Evolutionary conservation across 2,113 vertebrate species (phyloP).

Genomic region (Cyrtonyx montezumae): DNA sequence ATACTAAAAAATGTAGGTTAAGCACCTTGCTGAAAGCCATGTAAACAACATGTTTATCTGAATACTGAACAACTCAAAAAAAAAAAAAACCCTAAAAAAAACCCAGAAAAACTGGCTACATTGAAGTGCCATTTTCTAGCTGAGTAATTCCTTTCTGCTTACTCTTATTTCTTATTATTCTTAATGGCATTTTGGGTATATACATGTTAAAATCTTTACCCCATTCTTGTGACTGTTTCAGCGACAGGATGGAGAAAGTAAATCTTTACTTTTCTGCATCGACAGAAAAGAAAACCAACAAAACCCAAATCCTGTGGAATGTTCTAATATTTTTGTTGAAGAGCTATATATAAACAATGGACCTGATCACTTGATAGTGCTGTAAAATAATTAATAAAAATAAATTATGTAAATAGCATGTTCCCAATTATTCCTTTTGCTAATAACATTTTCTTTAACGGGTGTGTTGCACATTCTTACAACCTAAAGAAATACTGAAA

Average conservation of each 20-base stretch:
- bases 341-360: rapidly evolving
- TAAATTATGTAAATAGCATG: not conserved
- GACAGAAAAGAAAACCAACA: not conserved
- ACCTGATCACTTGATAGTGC: not conserved
- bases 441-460: constrained; percentile 53
- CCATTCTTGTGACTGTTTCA: not conserved
- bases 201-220: not conserved
- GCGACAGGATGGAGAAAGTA: not conserved
- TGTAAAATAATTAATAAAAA: constrained; percentile 50
- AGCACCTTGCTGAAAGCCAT: not conserved
- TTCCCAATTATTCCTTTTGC: constrained; percentile 22
- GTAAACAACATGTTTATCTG: not conserved
- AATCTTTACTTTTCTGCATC: not conserved
- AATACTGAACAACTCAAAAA: not conserved
- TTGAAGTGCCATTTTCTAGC: not conserved
- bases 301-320: not conserved
- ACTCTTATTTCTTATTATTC: not conserved
- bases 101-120: not conserved
- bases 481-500: constrained; percentile 50
- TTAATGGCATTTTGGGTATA: not conserved
- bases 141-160: not conserved
- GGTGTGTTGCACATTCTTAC: not conserved
- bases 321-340: not conserved
- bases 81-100: too few species aligned
- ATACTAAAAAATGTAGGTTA: not conserved